Conservation (phyloP, 2,888 invertebrate genomes). For the Eurytoma adleriae region DNA sequence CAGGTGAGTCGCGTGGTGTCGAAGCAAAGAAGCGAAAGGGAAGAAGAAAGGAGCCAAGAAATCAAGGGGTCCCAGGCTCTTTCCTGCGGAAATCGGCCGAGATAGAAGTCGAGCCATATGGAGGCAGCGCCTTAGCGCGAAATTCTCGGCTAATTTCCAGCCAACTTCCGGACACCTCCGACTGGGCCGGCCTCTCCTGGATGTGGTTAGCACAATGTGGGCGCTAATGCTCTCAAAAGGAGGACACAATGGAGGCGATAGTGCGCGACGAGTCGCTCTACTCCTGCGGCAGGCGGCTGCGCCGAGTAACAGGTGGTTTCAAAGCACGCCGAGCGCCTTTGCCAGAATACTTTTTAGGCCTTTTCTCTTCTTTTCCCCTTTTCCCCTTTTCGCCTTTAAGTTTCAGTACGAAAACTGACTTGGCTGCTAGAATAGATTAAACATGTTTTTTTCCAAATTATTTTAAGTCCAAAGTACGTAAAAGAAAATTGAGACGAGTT, state of each 20-base stretch:
- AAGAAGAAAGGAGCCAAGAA: constrained; percentile 1
- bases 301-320: constrained; percentile 35
- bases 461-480: too few species aligned
- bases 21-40: background rate
- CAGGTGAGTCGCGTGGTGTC: too few species aligned
- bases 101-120: constrained; percentile 31
- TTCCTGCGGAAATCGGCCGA: constrained; percentile 47
- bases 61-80: background rate
- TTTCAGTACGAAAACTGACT: too few species aligned
- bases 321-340: background rate
- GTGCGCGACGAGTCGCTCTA: background rate
- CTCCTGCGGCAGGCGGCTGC: background rate
- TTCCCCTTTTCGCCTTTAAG: too few species aligned
- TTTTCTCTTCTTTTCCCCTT: too few species aligned
- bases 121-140: background rate
- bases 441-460: too few species aligned
- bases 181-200: constrained; percentile 4
- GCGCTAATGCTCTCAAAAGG: constrained; percentile 18
- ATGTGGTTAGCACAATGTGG: constrained; percentile 47
- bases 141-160: constrained; percentile 32
- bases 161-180: constrained; percentile 30
- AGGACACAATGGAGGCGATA: constrained; percentile 30
- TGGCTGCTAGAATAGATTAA: too few species aligned
- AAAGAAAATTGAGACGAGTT: too few species aligned
- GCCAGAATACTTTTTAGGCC: background rate